Base-by-base conservation (phyloP, 2,797 vertebrate genomes). In the Telmatherina bonti region DNA sequence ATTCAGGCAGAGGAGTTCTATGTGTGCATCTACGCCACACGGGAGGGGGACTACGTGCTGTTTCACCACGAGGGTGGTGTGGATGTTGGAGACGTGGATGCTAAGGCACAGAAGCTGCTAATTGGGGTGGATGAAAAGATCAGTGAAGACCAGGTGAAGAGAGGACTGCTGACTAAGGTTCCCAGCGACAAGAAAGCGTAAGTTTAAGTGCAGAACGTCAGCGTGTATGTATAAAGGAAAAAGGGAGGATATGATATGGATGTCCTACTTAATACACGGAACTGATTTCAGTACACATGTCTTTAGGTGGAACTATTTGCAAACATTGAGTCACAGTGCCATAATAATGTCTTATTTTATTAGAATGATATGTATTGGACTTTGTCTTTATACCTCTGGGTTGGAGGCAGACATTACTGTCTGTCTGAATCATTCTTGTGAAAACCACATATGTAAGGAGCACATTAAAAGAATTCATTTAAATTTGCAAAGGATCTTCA, bases 1-100 rank as follows among this genome's bases (percentile, higher is more conserved):
- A 15, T 20, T 55, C 91, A 99, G 98, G 95, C 95, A n/a, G 97
- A 99, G 62, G 98, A 99, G 90, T 99, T 98, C 91, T 99, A 99
- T 0, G 91, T 98, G 52, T 99, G 98, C 67, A 92, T 99, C 52
- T 99, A 97, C 0, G 97, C 98, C 52, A 91, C 94, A 22, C 95
- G 97, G 0, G 97, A 98, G 57, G 98, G 98, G 1, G 97, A 98
- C 93, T 94, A 96, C 0, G 87, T 99, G 45, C 93, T 99, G 26
- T 99, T 99, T 85, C 93, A 99, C 87, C 97, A 99, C 0, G 96
- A 99, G 75, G 97, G 98, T 0, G 98, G 98, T 0, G 92, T 99
- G 85, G 97, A 99, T 2, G 95, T 99, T 24, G 98, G 98, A 0
- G 97, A 99, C 0, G 97, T 99, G 61, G 98, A 99, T 15, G 68